Evolutionary conservation across 1,140 invertebrate species (phyloP), one percentile per base, ranked within the genome.

Genomic region (Zophobas atratus): DNA sequence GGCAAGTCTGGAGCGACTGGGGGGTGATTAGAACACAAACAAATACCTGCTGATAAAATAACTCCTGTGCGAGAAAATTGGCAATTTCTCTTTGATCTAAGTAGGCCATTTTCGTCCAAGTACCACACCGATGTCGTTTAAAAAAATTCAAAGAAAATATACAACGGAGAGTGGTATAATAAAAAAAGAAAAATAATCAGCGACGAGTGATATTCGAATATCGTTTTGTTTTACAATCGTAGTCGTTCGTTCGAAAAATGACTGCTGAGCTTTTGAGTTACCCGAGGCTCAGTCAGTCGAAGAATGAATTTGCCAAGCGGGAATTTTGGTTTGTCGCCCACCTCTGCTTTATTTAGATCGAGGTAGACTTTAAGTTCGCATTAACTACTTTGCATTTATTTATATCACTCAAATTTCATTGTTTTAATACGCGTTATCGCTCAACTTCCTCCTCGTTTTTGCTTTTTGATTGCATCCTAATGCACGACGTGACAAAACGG

Each of bases 1-100:
- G 20, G 32, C 6, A 46, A 70, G 36, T 4, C 36, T 34, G 38
- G 8, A 5, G 8, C 2, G 36, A n/a, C 3, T 1, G 49, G 0
- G n/a, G 49, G 49, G 49, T 51, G 49, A 2, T n/a, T 51, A 5
- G 38, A 67, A 38, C 6, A 74, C 70, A 55, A 41, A 78, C 63
- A 79, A 75, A 48, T 80, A 86, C 85, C 85, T 86, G 85, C 67
- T 94, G 93, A 88, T 92, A 93, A 87, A 93, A 92, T 86, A 94
- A 89, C 89, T 94, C 93, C 86, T 92, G 93, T 82, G 93, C 93
- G 81, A 94, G 90, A 86, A 94, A 92, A 87, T 91, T 93, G 76
- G 93, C 92, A 85, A 94, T 92, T 88, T 94, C 93, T 88, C 92
- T 90, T 81, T 93, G 91, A 89, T 94, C 93, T 88, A 94, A 92